A percentile compares a stretch with the other conserved stretches of the same genome.
Conservation (phyloP, 2,888 invertebrate genomes). For the Mythimna pallens region DNA sequence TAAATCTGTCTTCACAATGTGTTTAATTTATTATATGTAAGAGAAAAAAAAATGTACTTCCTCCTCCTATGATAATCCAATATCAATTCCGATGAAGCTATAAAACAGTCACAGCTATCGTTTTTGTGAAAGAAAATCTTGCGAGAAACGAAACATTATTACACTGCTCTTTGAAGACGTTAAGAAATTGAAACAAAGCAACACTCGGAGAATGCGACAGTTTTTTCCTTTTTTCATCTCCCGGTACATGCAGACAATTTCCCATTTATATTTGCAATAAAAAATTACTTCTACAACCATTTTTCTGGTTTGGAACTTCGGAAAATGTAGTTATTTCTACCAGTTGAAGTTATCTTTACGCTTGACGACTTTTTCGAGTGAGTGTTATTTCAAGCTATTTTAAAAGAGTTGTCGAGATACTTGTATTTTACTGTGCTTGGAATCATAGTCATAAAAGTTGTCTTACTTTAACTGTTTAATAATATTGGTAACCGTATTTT, state of each 20-base stretch:
- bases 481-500: too few species aligned
- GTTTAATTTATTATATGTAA: not conserved
- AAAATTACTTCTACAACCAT: constrained; percentile 44
- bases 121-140: constrained; percentile 23
- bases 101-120: constrained; percentile 11
- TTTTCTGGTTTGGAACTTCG: constrained; percentile 28
- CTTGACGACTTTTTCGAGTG: constrained; percentile 17
- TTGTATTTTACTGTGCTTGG: not conserved
- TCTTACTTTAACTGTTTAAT: not conserved
- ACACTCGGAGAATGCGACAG: constrained; percentile 28
- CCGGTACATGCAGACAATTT: constrained; percentile 37
- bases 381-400: constrained; percentile 13
- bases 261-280: constrained; percentile 47
- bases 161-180: constrained; percentile 42
- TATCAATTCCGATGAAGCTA: not conserved
- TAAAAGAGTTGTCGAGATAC: not conserved
- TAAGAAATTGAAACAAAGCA: constrained; percentile 54
- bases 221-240: constrained; percentile 35
- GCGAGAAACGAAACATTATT: constrained; percentile 40
- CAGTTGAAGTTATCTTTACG: constrained; percentile 40
- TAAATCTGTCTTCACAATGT: too few species aligned
- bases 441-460: too few species aligned
- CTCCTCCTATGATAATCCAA: constrained; percentile 2
- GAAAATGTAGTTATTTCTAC: constrained; percentile 38
- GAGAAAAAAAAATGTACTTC: not conserved